Percentiles rank a stretch among this genome's conserved stretches.
Conservation (phyloP, 2,797 vertebrate genomes). For the Oryzias dopingdopingensis region DNA sequence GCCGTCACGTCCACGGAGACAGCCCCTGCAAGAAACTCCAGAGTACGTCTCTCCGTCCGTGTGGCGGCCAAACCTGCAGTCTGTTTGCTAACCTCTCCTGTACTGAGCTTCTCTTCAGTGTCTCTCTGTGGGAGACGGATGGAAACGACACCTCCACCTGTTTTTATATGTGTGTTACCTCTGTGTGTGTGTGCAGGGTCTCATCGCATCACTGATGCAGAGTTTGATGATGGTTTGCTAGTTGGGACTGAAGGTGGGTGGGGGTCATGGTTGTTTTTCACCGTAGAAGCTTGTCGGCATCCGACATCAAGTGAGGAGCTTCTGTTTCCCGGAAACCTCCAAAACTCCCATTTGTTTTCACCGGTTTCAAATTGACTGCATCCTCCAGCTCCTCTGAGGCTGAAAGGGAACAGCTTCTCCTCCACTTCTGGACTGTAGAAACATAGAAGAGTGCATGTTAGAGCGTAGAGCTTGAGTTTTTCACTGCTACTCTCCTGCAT, state of each 20-base stretch:
- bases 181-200: slow-evolving; percentile 90
- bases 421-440: slow-evolving; percentile 74
- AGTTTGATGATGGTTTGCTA: slow-evolving; percentile 99
- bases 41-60: slow-evolving; percentile 80
- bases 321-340: no score
- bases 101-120: slow-evolving; percentile 39
- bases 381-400: neutral
- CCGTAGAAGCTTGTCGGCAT: slow-evolving; percentile 56
- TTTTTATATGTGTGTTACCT: slow-evolving; percentile 44
- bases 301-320: slow-evolving; percentile 63
- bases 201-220: slow-evolving; percentile 98
- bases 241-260: slow-evolving; percentile 96
- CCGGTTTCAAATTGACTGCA: no score
- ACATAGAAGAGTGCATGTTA: slow-evolving; percentile 68
- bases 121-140: slow-evolving; percentile 27
- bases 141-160: slow-evolving; percentile 30
- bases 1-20: slow-evolving; percentile 90
- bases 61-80: neutral
- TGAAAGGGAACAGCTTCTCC: slow-evolving; percentile 57
- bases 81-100: slow-evolving; percentile 10
- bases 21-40: slow-evolving; percentile 96
- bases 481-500: slow-evolving; percentile 59
- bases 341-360: no score
- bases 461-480: slow-evolving; percentile 43
- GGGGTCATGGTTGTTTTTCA: slow-evolving; percentile 76